These are phyloP conservation scores for Carcina quercana DNA, from an alignment of 2,888 invertebrate species.

Conservation along the genomic window DNA sequence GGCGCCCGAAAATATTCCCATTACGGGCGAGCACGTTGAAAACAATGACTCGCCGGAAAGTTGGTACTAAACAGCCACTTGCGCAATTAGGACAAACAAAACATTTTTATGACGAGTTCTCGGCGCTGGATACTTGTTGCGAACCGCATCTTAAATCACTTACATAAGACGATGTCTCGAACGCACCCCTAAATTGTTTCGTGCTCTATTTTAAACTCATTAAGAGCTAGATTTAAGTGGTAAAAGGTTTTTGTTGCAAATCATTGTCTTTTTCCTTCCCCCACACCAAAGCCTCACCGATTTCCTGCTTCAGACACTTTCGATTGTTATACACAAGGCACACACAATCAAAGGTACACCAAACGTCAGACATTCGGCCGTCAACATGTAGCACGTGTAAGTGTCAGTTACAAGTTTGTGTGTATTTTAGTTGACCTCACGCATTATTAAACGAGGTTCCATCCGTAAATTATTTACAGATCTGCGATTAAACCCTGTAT, in stretches of 20 bases:
- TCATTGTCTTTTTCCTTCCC: not conserved
- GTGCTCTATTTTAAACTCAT: conserved; percentile 20
- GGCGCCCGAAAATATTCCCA: conserved; percentile 56
- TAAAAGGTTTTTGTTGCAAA: not conserved
- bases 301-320: not conserved
- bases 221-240: conserved; percentile 1
- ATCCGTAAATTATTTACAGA: too few species aligned
- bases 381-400: too few species aligned
- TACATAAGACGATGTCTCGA: conserved; percentile 41
- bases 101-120: conserved; percentile 57
- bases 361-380: too few species aligned
- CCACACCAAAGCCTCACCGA: not conserved
- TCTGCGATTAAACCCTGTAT: too few species aligned
- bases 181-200: conserved; percentile 19
- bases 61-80: conserved; percentile 65
- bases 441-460: too few species aligned
- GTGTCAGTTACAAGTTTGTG: too few species aligned
- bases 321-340: too few species aligned
- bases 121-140: conserved; percentile 6
- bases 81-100: conserved; percentile 71
- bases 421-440: too few species aligned
- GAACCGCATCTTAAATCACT: conserved; percentile 40
- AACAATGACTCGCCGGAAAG: conserved; percentile 67
- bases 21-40: conserved; percentile 55
- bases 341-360: too few species aligned